Evolutionary conservation across 92 coral and sea anemone genomes (phyloP), one percentile per base, ranked within the genome.

Genomic region (Chrysogorgia sp.): DNA sequence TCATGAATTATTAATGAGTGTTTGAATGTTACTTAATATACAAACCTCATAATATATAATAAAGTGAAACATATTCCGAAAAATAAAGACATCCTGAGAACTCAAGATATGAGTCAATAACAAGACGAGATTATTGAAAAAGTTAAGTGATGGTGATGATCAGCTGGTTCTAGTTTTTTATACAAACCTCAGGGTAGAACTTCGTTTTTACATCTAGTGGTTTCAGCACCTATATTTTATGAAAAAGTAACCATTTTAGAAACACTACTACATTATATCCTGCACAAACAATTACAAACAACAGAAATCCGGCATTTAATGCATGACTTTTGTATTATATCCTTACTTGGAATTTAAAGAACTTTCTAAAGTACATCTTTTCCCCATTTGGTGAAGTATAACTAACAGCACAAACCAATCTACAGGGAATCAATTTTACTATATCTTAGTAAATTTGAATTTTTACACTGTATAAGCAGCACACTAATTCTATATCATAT

Each of bases 151-250:
- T n/a, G n/a, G n/a, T n/a, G n/a, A n/a, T n/a, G n/a, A n/a, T n/a
- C n/a, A n/a, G n/a, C n/a, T n/a, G n/a, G n/a, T n/a, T n/a, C n/a
- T n/a, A n/a, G n/a, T n/a, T n/a, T n/a, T n/a, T n/a, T 47, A 17
- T 32, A 45, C 84, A 40, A 68, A 94, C 98, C 98, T 82, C 90
- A 20, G 97, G 92, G 71, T 91, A 94, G 74, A 94, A 94, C 67
- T 91, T 94, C 57, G 98, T 94, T 78, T 94, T 94, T 24, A 94
- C 98, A 78, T 94, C 98, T 33, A 94, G 89, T 59, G 98, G 98
- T 75, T 94, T 94, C 8, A 94, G 77, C 48, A 94, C 98, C 98
- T 94, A 26, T 21, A 29, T 76, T 13, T 69, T 29, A 49, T 22
- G 19, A 49, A 56, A 17, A 55, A 31, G 3, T 21, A 15, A 49